These are phyloP conservation scores for Vanacampus margaritifer DNA, from an alignment of 2,113 vertebrate species.

Conservation along the genomic window DNA sequence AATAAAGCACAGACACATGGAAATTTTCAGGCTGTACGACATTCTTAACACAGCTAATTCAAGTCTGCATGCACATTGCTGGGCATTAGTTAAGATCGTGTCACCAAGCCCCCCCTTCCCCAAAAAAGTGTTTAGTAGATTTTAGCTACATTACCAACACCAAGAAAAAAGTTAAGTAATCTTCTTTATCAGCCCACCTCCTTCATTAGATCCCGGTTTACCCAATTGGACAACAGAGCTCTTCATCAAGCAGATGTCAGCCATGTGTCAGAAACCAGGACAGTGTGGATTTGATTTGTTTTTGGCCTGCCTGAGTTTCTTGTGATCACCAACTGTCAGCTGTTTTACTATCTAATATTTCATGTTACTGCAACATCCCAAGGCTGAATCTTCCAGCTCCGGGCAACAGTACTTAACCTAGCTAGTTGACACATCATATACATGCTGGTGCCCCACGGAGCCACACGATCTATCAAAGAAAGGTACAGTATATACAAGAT, in stretches of 20 bases:
- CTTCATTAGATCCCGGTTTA: neutral
- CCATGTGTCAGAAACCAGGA: constrained; percentile 47
- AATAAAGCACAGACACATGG: neutral
- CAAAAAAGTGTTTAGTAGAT: neutral
- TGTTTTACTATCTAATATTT: constrained; percentile 56
- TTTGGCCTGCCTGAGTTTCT: constrained; percentile 56
- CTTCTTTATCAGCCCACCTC: constrained; percentile 15
- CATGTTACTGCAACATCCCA: constrained; percentile 40
- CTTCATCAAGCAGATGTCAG: constrained; percentile 55
- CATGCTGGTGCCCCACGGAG: constrained; percentile 32
- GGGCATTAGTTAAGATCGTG: neutral
- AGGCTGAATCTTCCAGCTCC: constrained; percentile 47
- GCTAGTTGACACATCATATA: constrained; percentile 44
- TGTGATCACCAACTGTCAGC: constrained; percentile 62
- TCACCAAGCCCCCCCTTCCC: too few relatives aligned
- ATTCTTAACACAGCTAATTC: neutral
- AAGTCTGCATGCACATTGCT: neutral
- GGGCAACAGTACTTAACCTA: constrained; percentile 46
- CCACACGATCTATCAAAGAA: constrained; percentile 24
- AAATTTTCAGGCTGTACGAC: neutral
- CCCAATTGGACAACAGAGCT: constrained; percentile 35
- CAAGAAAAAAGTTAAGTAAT: neutral
- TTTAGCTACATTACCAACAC: neutral
- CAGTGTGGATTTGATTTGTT: constrained; percentile 56
- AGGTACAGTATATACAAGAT: constrained; percentile 5